These are phyloP conservation scores for Vanessa atalanta DNA, from an alignment of 1,140 invertebrate genomes.

Conservation along the genomic window DNA sequence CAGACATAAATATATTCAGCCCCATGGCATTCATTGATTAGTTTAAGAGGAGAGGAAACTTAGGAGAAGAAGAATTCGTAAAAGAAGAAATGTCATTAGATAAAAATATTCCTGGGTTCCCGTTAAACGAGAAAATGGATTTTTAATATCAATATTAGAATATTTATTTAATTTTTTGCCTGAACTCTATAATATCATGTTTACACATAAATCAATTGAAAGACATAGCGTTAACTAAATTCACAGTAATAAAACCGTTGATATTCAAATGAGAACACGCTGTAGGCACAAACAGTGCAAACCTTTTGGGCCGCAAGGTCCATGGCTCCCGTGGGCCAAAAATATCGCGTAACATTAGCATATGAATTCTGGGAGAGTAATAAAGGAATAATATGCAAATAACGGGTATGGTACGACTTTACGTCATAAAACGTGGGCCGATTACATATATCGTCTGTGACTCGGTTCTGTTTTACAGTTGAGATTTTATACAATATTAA, in stretches of 20 bases:
- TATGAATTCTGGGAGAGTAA: constrained; percentile 61
- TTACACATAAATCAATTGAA: not conserved
- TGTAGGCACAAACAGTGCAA: constrained; percentile 42
- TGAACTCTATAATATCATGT: not conserved
- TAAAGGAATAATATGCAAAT: constrained; percentile 70
- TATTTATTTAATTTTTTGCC: not conserved
- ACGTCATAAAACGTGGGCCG: constrained; percentile 8
- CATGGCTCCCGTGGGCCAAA: constrained; percentile 45
- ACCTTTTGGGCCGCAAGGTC: constrained; percentile 44
- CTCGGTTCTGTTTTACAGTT: constrained; percentile 1
- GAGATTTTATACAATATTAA: constrained; percentile 5
- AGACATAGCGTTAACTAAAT: not conserved
- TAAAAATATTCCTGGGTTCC: too few species aligned
- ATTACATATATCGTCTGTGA: not conserved
- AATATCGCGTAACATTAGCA: constrained; percentile 58
- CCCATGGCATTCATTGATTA: too few species aligned
- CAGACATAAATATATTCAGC: too few species aligned
- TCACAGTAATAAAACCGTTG: not conserved
- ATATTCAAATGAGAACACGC: constrained; percentile 37
- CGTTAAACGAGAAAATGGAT: too few species aligned
- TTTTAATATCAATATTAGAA: not conserved
- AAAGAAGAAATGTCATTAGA: too few species aligned
- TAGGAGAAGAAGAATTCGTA: too few species aligned
- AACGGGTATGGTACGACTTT: constrained; percentile 29
- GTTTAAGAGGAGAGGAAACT: too few species aligned